A percentile compares a stretch with the other conserved stretches of the same genome.
phyloP scores from a whole-genome alignment of 2,888 invertebrate genomes.

The Phytoseiulus persimilis region DNA sequence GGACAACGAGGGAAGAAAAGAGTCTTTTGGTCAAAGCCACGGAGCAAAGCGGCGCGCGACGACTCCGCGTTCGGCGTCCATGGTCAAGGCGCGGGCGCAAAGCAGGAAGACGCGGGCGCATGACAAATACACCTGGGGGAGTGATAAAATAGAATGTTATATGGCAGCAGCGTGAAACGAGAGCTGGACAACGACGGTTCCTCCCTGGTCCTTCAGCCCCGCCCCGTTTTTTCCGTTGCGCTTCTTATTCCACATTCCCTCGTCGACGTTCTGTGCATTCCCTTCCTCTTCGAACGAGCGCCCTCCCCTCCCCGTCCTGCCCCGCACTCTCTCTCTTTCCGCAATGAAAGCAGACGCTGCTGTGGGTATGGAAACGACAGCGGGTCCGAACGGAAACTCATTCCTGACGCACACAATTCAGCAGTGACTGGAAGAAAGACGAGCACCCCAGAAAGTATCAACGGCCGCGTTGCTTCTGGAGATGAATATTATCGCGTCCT shows the following conservation, averaged over 20 bases:
- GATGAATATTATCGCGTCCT: too few species aligned
- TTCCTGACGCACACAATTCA: too few species aligned
- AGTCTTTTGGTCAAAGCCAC: neutral
- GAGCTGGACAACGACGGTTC: neutral
- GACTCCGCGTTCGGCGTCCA: neutral
- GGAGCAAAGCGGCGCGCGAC: neutral
- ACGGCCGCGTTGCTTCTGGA: too few species aligned
- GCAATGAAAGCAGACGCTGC: neutral
- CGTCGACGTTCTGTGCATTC: neutral
- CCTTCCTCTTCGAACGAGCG: neutral
- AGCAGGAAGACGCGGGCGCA: neutral
- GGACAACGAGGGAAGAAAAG: neutral
- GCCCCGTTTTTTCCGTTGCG: neutral
- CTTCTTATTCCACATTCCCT: neutral
- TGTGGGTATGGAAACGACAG: too few species aligned
- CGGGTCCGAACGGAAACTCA: too few species aligned
- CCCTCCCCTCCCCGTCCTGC: too few species aligned
- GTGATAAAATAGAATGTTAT: neutral
- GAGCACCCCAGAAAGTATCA: too few species aligned
- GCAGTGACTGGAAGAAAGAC: too few species aligned
- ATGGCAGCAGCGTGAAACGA: neutral
- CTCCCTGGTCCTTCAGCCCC: neutral
- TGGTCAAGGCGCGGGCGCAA: neutral
- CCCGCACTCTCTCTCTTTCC: neutral
- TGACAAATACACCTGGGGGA: constrained; percentile 5